Conservation (phyloP, 2,113 vertebrate species). For the Xenus cinereus region DNA sequence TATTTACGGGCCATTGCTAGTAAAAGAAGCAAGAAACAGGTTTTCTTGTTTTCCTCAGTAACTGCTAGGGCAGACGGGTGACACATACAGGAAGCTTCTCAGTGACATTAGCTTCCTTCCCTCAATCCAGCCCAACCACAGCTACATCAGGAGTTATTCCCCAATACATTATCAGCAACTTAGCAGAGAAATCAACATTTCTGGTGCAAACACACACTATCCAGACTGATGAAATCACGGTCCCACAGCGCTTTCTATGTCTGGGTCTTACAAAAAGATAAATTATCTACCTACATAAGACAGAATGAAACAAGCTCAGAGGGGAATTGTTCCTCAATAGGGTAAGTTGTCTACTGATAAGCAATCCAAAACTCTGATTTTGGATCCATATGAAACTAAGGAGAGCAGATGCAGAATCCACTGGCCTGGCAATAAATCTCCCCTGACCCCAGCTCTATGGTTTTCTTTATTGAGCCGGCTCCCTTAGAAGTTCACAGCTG, state of each 20-base stretch:
- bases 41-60: not conserved
- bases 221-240: not conserved
- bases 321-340: not conserved
- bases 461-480: slow-evolving; percentile 44
- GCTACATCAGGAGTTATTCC: not conserved
- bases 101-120: not conserved
- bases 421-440: slow-evolving; percentile 68
- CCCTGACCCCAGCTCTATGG: slow-evolving; percentile 16
- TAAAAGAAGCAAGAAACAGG: not conserved
- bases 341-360: not conserved
- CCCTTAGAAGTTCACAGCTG: slow-evolving; percentile 62
- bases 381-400: slow-evolving; percentile 57
- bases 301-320: not conserved
- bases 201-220: not conserved
- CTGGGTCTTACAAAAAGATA: not conserved
- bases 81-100: not conserved
- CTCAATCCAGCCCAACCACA: not conserved
- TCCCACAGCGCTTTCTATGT: not conserved
- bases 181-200: not conserved
- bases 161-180: not conserved
- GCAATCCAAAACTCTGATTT: slow-evolving; percentile 13
- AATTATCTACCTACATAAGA: not conserved
- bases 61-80: not conserved
- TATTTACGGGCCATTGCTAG: not conserved
- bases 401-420: slow-evolving; percentile 65